Conservation (phyloP, 2,797 vertebrate genomes). For the Caiman crocodilus region DNA sequence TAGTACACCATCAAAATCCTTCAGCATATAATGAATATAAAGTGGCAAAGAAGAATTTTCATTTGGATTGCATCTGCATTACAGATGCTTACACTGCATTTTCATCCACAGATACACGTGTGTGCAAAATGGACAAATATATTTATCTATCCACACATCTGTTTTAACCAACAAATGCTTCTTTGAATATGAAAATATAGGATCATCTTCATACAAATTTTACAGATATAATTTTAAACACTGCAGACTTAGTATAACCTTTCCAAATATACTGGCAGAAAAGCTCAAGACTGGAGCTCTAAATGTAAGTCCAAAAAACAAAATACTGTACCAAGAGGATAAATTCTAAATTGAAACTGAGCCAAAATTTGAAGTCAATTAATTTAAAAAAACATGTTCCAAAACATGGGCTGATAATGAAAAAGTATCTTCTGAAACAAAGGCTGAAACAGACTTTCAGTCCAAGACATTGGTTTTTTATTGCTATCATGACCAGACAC, state of each 20-base stretch:
- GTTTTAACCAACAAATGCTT: slow-evolving; percentile 44
- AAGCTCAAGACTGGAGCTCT: neutral
- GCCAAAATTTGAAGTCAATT: slow-evolving; percentile 13
- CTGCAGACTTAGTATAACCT: neutral
- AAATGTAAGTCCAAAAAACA: slow-evolving; percentile 3
- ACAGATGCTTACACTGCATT: neutral
- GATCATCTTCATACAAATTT: neutral
- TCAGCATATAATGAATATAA: neutral
- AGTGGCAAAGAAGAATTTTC: slow-evolving; percentile 29
- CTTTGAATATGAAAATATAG: slow-evolving; percentile 33
- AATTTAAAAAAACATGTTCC: slow-evolving; percentile 28
- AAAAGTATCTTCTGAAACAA: slow-evolving; percentile 63
- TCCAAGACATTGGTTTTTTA: slow-evolving; percentile 66
- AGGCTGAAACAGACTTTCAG: slow-evolving; percentile 49
- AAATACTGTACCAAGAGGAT: neutral
- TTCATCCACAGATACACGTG: neutral
- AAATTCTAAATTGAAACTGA: slow-evolving; percentile 8
- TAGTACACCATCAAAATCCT: neutral
- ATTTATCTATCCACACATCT: neutral
- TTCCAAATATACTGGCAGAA: slow-evolving; percentile 26
- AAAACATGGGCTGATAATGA: slow-evolving; percentile 55
- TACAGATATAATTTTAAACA: neutral
- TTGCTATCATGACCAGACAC: slow-evolving; percentile 56
- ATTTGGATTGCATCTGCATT: too few relatives aligned
- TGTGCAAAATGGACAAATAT: neutral